Percentiles rank a stretch among this genome's conserved stretches.
phyloP scores from a whole-genome alignment of 23 tunicate genomes.

The Phallusia fumigata region DNA sequence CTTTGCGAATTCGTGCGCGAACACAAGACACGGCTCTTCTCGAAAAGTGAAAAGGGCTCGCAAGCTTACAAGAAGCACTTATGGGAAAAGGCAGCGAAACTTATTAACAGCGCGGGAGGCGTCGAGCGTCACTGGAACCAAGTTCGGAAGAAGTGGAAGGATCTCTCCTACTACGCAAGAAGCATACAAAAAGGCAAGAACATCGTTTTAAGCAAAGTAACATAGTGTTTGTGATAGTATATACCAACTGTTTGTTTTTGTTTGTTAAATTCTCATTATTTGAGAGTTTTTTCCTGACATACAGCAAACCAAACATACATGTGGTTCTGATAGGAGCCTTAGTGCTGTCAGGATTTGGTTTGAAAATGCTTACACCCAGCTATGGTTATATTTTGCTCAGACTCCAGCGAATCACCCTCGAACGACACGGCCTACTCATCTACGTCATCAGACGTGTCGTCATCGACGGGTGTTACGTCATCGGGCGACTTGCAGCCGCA shows the following conservation, averaged over 20 bases:
- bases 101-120: constrained; percentile 41
- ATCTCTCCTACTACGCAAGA: constrained; percentile 54
- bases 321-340: no score
- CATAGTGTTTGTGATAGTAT: no score
- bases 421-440: background rate
- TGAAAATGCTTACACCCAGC: no score
- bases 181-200: background rate
- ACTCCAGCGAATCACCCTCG: background rate
- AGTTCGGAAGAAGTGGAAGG: constrained; percentile 89
- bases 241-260: no score
- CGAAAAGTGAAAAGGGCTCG: constrained; percentile 35
- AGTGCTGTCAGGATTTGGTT: no score
- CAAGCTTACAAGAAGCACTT: constrained; percentile 59
- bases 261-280: background rate
- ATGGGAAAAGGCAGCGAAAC: constrained; percentile 52
- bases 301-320: no score
- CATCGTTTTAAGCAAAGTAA: no score
- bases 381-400: no score
- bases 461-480: background rate
- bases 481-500: background rate
- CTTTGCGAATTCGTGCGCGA: constrained; percentile 61
- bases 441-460: background rate
- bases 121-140: constrained; percentile 63
- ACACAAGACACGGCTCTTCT: constrained; percentile 49
- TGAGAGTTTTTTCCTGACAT: no score